These are phyloP conservation scores for Eucriotettix oculatus DNA, from an alignment of 2,888 invertebrate species.

Conservation along the genomic window DNA sequence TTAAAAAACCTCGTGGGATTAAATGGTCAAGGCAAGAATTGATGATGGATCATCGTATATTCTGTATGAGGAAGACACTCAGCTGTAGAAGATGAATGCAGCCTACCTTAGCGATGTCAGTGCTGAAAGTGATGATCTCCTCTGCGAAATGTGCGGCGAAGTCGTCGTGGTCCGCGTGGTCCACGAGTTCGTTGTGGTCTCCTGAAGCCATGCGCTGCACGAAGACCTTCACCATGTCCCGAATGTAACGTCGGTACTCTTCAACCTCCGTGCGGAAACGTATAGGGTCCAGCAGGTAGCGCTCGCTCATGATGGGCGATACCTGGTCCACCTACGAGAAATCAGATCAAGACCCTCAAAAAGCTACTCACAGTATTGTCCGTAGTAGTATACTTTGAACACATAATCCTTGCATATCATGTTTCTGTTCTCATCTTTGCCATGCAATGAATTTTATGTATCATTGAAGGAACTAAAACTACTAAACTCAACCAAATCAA, in stretches of 20 bases:
- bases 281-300: slow-evolving; percentile 40
- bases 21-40: no score
- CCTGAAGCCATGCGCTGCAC: slow-evolving; percentile 14
- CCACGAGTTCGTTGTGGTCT: not conserved
- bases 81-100: not conserved
- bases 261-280: slow-evolving; percentile 41
- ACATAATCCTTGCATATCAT: no score
- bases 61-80: no score
- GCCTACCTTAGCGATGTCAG: slow-evolving; percentile 41
- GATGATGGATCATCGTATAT: no score
- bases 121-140: slow-evolving; percentile 42
- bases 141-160: slow-evolving; percentile 35
- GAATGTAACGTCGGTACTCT: slow-evolving; percentile 43
- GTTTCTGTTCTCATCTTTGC: no score
- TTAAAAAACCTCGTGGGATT: no score
- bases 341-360: no score
- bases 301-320: slow-evolving; percentile 46
- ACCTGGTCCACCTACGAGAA: slow-evolving; percentile 41
- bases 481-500: no score
- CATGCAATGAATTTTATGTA: no score
- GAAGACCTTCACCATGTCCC: slow-evolving; percentile 31
- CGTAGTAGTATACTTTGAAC: no score
- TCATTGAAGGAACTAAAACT: no score
- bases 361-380: no score
- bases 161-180: slow-evolving; percentile 15